phyloP scores from a whole-genome alignment of 2,797 vertebrate genomes.

The Sebastes steindachneri region DNA sequence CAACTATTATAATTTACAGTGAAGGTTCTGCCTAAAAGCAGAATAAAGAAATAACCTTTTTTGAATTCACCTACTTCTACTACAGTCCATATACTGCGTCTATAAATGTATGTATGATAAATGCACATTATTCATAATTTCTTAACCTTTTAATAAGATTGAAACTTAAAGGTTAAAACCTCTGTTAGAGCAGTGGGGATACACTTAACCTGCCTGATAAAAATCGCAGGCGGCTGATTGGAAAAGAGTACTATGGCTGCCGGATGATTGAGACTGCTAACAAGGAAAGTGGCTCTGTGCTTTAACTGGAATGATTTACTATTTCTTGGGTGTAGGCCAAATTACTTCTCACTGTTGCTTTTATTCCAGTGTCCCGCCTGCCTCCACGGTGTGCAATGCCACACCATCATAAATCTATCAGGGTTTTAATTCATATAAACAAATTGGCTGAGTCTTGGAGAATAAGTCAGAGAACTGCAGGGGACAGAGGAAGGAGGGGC shows the following conservation, averaged over 20 bases:
- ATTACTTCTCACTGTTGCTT: constrained; percentile 62
- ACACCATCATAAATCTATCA: constrained; percentile 68
- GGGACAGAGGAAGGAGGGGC: constrained; percentile 33
- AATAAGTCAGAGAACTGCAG: constrained; percentile 54
- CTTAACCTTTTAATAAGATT: constrained; percentile 8
- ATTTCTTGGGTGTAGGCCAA: constrained; percentile 56
- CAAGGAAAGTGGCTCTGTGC: constrained; percentile 27
- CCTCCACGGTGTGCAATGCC: constrained; percentile 19
- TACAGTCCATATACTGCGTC: neutral
- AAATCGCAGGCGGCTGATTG: constrained; percentile 5
- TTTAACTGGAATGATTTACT: constrained; percentile 68
- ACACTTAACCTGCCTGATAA: constrained; percentile 6
- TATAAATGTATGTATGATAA: neutral
- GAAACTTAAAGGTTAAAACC: constrained; percentile 16
- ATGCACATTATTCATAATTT: neutral
- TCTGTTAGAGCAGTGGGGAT: neutral
- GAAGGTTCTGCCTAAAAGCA: neutral
- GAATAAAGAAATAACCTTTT: neutral
- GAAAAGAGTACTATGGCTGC: neutral
- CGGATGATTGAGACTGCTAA: constrained; percentile 44
- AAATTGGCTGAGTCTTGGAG: constrained; percentile 61
- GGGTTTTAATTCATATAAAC: constrained; percentile 61
- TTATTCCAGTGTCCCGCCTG: constrained; percentile 40
- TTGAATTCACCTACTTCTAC: neutral
- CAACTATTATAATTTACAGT: neutral